These are phyloP conservation scores for Oxyura jamaicensis DNA, from an alignment of 2,113 vertebrate genomes.

Conservation along the genomic window DNA sequence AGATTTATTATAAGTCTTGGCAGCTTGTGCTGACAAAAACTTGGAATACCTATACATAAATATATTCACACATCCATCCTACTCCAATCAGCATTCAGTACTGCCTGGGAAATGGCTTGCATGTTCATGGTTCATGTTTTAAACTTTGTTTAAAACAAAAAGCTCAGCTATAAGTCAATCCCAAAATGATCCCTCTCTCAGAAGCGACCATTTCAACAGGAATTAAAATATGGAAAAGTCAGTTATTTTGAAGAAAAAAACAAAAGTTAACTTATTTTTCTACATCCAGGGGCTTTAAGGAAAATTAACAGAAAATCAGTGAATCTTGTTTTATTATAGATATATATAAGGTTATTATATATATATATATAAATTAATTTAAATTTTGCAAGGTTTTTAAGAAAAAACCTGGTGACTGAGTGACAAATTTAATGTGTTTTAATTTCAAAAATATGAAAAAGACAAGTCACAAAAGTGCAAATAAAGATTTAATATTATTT, in stretches of 20 bases:
- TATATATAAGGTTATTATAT: no score
- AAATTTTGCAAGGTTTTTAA: neutral
- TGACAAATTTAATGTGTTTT: neutral
- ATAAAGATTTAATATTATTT: neutral
- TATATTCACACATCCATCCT: neutral
- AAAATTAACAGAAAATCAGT: neutral
- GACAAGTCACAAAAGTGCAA: neutral
- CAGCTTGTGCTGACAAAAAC: neutral
- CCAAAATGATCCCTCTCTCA: neutral
- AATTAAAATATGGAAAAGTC: neutral
- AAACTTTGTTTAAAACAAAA: neutral
- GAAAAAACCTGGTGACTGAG: neutral
- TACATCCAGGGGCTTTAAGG: neutral
- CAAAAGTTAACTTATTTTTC: neutral
- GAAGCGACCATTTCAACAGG: neutral
- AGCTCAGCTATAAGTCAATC: neutral
- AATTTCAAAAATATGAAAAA: neutral
- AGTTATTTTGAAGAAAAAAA: neutral
- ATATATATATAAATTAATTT: neutral
- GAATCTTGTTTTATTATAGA: neutral
- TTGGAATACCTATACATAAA: neutral
- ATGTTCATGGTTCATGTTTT: neutral
- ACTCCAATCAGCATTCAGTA: neutral
- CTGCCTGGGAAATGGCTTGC: neutral
- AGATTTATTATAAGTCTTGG: neutral